These are phyloP conservation scores for Chydorus sphaericus DNA, from an alignment of 2,888 invertebrate species.

Conservation along the genomic window DNA sequence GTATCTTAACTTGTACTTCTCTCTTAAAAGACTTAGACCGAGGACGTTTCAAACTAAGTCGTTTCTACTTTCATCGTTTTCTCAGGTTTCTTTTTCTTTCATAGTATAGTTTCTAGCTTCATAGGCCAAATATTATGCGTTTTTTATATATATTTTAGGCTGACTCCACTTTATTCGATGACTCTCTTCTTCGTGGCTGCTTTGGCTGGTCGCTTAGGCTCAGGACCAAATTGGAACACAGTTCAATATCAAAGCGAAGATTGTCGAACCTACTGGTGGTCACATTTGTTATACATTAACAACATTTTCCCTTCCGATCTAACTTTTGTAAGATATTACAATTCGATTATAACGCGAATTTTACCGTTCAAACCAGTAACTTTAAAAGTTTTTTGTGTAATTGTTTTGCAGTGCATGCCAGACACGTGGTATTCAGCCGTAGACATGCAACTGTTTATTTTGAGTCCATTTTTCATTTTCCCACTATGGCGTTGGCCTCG, in stretches of 20 bases:
- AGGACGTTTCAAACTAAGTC: not conserved
- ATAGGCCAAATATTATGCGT: no score
- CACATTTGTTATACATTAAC: constrained; percentile 56
- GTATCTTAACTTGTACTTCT: no score
- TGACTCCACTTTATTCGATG: constrained; percentile 57
- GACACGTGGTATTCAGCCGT: constrained; percentile 51
- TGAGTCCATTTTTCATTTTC: constrained; percentile 17
- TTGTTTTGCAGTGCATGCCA: constrained; percentile 60
- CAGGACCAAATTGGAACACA: constrained; percentile 61
- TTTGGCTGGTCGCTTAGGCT: constrained; percentile 48
- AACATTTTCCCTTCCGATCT: no score
- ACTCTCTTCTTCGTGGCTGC: constrained; percentile 58
- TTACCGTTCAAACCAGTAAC: no score
- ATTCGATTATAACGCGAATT: no score
- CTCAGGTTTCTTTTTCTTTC: constrained; percentile 18
- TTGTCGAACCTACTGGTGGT: constrained; percentile 54
- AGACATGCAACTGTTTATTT: constrained; percentile 18
- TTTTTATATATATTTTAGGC: no score
- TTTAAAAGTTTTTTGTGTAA: no score
- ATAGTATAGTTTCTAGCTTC: not conserved
- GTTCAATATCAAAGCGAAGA: constrained; percentile 47
- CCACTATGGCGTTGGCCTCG: constrained; percentile 17
- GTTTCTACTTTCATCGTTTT: constrained; percentile 21
- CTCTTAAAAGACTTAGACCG: no score
- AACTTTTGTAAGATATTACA: no score